These are phyloP conservation scores for Engraulis encrasicolus DNA, from an alignment of 2,113 vertebrate species.

Conservation along the genomic window DNA sequence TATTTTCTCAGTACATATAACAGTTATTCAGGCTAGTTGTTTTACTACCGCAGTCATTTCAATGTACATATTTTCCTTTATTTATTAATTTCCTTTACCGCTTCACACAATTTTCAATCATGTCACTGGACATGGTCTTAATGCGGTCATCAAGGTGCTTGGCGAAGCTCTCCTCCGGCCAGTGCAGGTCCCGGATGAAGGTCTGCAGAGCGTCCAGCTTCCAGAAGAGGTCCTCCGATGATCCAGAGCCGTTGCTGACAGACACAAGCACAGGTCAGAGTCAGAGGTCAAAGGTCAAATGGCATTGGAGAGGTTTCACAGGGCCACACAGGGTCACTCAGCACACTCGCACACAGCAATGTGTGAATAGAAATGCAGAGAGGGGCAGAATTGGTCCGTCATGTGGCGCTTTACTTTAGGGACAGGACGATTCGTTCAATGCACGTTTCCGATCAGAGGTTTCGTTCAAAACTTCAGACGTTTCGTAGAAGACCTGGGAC, in stretches of 20 bases:
- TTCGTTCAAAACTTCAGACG: no score
- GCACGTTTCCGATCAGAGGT: no score
- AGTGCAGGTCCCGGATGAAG: slow-evolving; percentile 97
- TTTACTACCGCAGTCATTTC: no score
- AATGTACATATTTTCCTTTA: no score
- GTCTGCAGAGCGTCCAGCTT: slow-evolving; percentile 98
- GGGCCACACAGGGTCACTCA: neutral
- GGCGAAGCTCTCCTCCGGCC: slow-evolving; percentile 98
- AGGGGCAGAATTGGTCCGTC: slow-evolving; percentile 32
- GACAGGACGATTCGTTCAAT: no score
- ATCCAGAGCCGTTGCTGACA: slow-evolving; percentile 95
- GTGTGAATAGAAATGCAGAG: slow-evolving; percentile 15
- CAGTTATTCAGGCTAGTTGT: neutral
- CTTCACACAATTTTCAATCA: slow-evolving; percentile 99
- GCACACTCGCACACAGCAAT: slow-evolving; percentile 4
- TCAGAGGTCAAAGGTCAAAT: slow-evolving; percentile 60
- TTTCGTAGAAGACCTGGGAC: no score
- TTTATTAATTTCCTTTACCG: slow-evolving; percentile 74
- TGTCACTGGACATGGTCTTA: slow-evolving; percentile 97
- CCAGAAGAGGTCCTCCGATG: slow-evolving; percentile 98
- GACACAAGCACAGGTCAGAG: slow-evolving; percentile 66
- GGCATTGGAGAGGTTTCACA: no score
- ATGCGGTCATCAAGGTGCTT: slow-evolving; percentile 96
- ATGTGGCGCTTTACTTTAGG: slow-evolving; percentile 72
- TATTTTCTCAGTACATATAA: slow-evolving; percentile 10